phyloP scores from a whole-genome alignment of 2,888 invertebrate genomes.

The Lagria hirta region DNA sequence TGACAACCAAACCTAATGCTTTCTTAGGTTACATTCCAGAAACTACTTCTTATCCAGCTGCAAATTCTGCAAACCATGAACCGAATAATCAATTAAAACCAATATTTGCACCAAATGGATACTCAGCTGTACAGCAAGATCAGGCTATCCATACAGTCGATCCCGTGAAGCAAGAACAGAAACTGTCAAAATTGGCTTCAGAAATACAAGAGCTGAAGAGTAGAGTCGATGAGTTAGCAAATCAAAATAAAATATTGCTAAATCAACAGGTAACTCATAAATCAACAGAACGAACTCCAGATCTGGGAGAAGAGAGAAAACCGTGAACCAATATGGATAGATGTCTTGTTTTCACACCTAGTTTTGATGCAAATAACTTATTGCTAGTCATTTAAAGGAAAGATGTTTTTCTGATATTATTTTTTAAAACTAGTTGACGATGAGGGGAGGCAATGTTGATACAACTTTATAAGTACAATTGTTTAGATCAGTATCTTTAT shows the following conservation, averaged over 20 bases:
- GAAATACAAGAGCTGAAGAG: constrained; percentile 49
- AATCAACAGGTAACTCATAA: constrained; percentile 18
- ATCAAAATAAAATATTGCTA: constrained; percentile 43
- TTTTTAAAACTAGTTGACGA: no score
- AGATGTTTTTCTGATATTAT: no score
- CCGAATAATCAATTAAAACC: constrained; percentile 19
- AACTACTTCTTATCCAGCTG: constrained; percentile 27
- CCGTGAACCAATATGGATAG: constrained; percentile 26
- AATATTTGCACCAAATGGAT: constrained; percentile 9
- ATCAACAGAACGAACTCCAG: constrained; percentile 31
- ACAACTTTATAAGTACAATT: constrained; percentile 15
- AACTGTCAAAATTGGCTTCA: constrained; percentile 48
- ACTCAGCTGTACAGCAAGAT: constrained; percentile 12
- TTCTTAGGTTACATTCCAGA: constrained; percentile 49
- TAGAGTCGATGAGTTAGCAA: constrained; percentile 47
- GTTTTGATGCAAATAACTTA: constrained; percentile 32
- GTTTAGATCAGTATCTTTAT: constrained; percentile 19
- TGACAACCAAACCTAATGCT: constrained; percentile 47
- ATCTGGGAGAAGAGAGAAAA: constrained; percentile 34
- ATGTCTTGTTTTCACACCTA: constrained; percentile 18
- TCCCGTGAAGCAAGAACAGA: constrained; percentile 42
- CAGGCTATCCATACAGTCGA: constrained; percentile 27
- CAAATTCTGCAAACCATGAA: constrained; percentile 17
- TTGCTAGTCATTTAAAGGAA: constrained; percentile 37
- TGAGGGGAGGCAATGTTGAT: constrained; percentile 12